Percentiles rank a stretch among this genome's conserved stretches.
Conservation (phyloP, 2,113 vertebrate species). For the Dromiciops gliroides region DNA sequence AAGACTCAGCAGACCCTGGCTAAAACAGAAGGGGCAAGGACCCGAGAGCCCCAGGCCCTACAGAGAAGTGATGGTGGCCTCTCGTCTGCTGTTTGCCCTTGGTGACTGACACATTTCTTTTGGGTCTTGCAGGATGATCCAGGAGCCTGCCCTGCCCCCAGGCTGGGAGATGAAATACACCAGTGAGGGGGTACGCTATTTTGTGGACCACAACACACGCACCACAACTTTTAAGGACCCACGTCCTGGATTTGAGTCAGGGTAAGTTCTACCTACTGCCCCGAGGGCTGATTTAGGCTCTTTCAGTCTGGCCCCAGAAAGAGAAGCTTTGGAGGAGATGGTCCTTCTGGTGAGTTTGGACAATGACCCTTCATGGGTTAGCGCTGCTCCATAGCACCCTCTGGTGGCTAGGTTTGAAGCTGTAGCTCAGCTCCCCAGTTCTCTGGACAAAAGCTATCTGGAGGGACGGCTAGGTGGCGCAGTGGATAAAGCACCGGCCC, state of each 20-base stretch:
- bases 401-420: slow-evolving; percentile 18
- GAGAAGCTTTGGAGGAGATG: not conserved
- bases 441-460: not conserved
- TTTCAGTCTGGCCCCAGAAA: not conserved
- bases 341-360: not conserved
- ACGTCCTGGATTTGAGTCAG: slow-evolving; percentile 95
- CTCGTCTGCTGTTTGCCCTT: fast-evolving
- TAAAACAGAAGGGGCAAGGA: not conserved
- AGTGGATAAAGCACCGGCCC: too few relatives aligned
- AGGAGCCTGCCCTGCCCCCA: slow-evolving; percentile 96
- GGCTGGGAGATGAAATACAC: slow-evolving; percentile 99
- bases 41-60: not conserved
- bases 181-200: slow-evolving; percentile 96
- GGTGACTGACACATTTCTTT: not conserved
- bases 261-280: slow-evolving; percentile 84
- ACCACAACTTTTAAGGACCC: slow-evolving; percentile 99
- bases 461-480: too few relatives aligned
- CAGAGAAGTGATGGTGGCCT: not conserved
- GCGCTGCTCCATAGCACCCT: slow-evolving; percentile 22
- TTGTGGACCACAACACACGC: slow-evolving; percentile 98
- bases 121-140: slow-evolving; percentile 92
- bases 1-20: not conserved
- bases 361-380: not conserved
- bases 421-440: not conserved
- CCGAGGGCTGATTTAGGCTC: fast-evolving